Percentiles rank a stretch among this genome's conserved stretches.
Conservation (phyloP, 2,797 vertebrate species). For the Chelmon rostratus region DNA sequence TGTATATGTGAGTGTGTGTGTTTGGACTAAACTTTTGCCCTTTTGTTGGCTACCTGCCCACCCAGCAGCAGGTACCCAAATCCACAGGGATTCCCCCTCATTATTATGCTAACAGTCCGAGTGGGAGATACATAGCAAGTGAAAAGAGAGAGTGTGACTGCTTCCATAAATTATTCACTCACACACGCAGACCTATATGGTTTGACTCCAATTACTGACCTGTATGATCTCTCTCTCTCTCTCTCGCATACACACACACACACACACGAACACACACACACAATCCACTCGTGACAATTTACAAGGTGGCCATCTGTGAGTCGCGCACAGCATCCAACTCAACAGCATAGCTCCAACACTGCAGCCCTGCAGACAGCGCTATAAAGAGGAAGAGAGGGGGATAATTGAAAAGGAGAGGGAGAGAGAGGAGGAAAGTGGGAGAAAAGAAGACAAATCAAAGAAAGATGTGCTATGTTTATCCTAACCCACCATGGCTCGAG, state of each 20-base stretch:
- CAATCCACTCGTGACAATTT: constrained; percentile 46
- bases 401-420: background rate
- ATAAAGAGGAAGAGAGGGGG: constrained; percentile 1
- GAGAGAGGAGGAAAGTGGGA: background rate
- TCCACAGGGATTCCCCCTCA: constrained; percentile 48
- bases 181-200: constrained; percentile 56
- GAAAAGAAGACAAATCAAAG: background rate
- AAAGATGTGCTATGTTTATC: background rate
- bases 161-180: constrained; percentile 76
- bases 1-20: background rate
- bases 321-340: constrained; percentile 25
- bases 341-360: constrained; percentile 7
- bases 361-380: background rate
- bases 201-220: constrained; percentile 77
- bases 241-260: constrained; percentile 11
- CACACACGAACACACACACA: constrained; percentile 19
- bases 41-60: constrained; percentile 42
- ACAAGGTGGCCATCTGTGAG: constrained; percentile 49
- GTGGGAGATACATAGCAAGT: background rate
- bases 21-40: constrained; percentile 46
- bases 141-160: constrained; percentile 31
- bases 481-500: background rate
- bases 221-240: constrained; percentile 1
- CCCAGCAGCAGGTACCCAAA: constrained; percentile 27
- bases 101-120: constrained; percentile 55